Percentiles rank a stretch among this genome's conserved stretches.
phyloP scores from a whole-genome alignment of 1,140 invertebrate species.

The Leptopilina boulardi region DNA sequence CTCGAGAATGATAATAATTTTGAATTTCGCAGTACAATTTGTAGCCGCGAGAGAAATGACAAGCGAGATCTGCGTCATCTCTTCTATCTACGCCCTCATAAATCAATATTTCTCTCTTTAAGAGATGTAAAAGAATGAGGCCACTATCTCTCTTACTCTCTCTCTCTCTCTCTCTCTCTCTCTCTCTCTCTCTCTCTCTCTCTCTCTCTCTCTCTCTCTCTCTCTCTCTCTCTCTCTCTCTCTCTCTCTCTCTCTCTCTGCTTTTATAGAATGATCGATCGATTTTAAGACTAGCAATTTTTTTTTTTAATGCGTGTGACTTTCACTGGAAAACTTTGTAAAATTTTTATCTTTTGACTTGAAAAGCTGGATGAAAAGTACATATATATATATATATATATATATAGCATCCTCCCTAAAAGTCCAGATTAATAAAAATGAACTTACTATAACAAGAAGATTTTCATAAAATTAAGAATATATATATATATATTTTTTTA shows the following conservation, averaged over 20 bases:
- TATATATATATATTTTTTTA: neutral
- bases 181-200: too few relatives aligned
- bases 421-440: neutral
- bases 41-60: neutral
- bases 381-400: too few relatives aligned
- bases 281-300: constrained; percentile 44
- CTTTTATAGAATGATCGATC: constrained; percentile 49
- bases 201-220: too few relatives aligned
- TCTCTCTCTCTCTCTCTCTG: too few relatives aligned
- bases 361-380: neutral
- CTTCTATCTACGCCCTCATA: constrained; percentile 39
- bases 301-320: constrained; percentile 38
- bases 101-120: constrained; percentile 45
- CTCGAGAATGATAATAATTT: neutral
- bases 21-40: neutral
- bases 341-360: constrained; percentile 2
- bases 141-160: too few relatives aligned
- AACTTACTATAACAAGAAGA: neutral
- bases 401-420: too few relatives aligned
- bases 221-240: too few relatives aligned
- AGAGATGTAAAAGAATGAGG: constrained; percentile 42
- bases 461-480: too few relatives aligned
- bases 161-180: too few relatives aligned
- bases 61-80: constrained; percentile 36
- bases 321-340: neutral